Evolutionary conservation across 2,113 vertebrate species (phyloP).

Genomic region (Salvelinus namaycush): DNA sequence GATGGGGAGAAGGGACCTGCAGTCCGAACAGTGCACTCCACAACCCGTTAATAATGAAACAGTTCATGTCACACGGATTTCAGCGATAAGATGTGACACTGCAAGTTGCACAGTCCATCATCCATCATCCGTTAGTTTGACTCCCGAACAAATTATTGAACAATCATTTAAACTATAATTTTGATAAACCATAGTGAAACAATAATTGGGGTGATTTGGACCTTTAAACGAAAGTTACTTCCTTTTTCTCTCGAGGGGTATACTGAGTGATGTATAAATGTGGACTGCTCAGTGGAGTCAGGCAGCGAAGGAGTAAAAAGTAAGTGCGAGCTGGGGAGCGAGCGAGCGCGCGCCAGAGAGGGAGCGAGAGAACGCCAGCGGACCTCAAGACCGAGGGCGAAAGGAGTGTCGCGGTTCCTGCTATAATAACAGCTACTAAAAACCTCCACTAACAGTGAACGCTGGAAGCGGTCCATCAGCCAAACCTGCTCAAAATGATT

Average conservation of each 20-base stretch:
- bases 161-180: too few species aligned
- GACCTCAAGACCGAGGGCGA: slow-evolving; percentile 64
- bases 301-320: slow-evolving; percentile 35
- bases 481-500: slow-evolving; percentile 64
- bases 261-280: slow-evolving; percentile 28
- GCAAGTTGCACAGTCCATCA: not conserved
- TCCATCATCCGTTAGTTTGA: not conserved
- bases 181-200: too few species aligned
- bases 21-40: not conserved
- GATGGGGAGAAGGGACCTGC: not conserved
- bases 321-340: slow-evolving; percentile 55
- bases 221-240: too few species aligned
- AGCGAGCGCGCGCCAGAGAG: slow-evolving; percentile 57
- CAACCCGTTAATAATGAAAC: not conserved
- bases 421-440: slow-evolving; percentile 28
- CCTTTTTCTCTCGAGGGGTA: not conserved
- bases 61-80: not conserved
- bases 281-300: slow-evolving; percentile 13
- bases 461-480: slow-evolving; percentile 56
- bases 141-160: too few species aligned
- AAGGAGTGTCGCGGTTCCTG: slow-evolving; percentile 51
- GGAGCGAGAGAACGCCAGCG: slow-evolving; percentile 49
- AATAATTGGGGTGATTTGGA: too few species aligned
- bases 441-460: slow-evolving; percentile 47
- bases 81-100: not conserved